Conservation (phyloP, 2,113 vertebrate species). For the Garra rufa region DNA sequence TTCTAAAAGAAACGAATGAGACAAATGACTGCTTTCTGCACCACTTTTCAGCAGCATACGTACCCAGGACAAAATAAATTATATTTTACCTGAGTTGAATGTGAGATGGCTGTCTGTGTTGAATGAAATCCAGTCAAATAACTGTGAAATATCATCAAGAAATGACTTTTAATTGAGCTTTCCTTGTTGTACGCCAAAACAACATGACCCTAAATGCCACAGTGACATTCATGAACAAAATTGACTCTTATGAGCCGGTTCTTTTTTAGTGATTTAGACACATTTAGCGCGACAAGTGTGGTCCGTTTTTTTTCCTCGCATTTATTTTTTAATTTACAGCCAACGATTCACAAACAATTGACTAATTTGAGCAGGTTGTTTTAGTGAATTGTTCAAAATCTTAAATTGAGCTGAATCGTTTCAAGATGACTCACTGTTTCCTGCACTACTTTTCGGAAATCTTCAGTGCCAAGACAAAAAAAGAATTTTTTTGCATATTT, state of each 20-base stretch:
- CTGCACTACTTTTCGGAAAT: neutral
- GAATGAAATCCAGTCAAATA: neutral
- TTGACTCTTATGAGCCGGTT: neutral
- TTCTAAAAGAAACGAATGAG: neutral
- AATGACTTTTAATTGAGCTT: too few species aligned
- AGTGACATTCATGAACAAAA: neutral
- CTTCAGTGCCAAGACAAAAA: neutral
- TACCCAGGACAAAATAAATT: neutral
- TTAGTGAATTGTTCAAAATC: too few species aligned
- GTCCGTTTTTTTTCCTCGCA: neutral
- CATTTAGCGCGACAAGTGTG: neutral
- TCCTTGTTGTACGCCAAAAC: neutral
- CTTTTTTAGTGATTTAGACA: neutral
- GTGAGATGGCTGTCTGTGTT: neutral
- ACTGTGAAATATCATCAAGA: neutral
- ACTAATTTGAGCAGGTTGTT: too few species aligned
- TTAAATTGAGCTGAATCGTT: too few species aligned
- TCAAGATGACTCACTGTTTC: neutral
- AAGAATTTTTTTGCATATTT: too few species aligned
- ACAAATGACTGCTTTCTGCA: neutral
- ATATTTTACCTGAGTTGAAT: neutral
- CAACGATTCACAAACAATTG: too few species aligned
- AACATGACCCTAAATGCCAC: neutral
- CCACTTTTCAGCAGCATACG: neutral
- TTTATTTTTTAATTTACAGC: too few species aligned